Percentiles rank a stretch among this genome's conserved stretches.
Evolutionary conservation across 2,113 vertebrate species (phyloP).

Genomic region (Forbesichthys papilliferus): DNA sequence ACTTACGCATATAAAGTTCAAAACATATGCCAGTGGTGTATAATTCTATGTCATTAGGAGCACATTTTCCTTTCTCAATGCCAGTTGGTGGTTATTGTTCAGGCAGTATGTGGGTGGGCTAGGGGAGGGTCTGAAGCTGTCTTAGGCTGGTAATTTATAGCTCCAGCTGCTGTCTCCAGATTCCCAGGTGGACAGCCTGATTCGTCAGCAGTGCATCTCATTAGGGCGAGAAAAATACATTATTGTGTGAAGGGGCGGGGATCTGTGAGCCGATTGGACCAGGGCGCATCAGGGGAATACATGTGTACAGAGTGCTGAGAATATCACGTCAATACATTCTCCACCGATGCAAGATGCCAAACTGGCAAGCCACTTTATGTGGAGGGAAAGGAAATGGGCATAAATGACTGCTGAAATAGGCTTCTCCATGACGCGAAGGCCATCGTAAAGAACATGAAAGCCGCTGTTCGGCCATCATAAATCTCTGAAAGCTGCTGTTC

Average conservation of each 20-base stretch:
- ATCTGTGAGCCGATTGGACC: conserved; percentile 42
- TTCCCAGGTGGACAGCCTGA: conserved; percentile 66
- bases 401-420: conserved; percentile 8
- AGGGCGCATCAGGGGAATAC: conserved; percentile 24
- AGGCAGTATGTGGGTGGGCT: conserved; percentile 48
- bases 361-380: background rate
- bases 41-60: conserved; percentile 69
- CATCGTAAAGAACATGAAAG: background rate
- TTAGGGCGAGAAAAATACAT: conserved; percentile 58
- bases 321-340: conserved; percentile 6
- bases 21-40: conserved; percentile 29
- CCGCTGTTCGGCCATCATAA: background rate
- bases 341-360: background rate
- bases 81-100: conserved; percentile 50
- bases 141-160: conserved; percentile 60
- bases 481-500: background rate
- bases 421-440: background rate
- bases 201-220: conserved; percentile 62
- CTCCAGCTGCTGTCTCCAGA: conserved; percentile 58
- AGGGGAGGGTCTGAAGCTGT: conserved; percentile 45
- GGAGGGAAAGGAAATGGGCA: conserved; percentile 11
- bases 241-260: conserved; percentile 27
- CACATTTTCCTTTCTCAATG: conserved; percentile 50
- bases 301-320: conserved; percentile 27
- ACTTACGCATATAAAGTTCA: conserved; percentile 32